A percentile compares a stretch with the other conserved stretches of the same genome.
Evolutionary conservation across 2,888 invertebrate genomes (phyloP).

Genomic region (Corbicula japonica): DNA sequence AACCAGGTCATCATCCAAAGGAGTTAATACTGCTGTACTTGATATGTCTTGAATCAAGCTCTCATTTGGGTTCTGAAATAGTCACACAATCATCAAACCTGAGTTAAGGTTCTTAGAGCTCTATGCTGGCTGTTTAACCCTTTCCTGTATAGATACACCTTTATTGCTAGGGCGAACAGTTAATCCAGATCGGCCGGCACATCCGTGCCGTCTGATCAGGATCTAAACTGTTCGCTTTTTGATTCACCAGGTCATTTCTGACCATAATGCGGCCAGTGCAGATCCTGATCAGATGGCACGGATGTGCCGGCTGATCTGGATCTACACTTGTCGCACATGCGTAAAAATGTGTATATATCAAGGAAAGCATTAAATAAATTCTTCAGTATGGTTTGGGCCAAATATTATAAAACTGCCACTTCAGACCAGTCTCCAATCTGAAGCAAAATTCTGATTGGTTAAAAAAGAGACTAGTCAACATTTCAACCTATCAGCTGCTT

Average conservation of each 20-base stretch:
- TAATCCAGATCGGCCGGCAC: not conserved
- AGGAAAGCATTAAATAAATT: too few species aligned
- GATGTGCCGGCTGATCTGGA: too few species aligned
- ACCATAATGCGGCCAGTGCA: not conserved
- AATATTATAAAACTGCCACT: too few species aligned
- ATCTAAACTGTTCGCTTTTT: not conserved
- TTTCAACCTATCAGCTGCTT: too few species aligned
- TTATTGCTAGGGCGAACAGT: not conserved
- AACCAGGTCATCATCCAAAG: slow-evolving; percentile 79
- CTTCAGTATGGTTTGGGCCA: too few species aligned
- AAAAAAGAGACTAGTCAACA: too few species aligned
- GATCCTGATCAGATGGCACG: too few species aligned
- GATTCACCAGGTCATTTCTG: not conserved
- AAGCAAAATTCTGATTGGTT: too few species aligned
- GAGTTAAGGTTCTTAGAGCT: not conserved
- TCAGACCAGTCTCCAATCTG: too few species aligned
- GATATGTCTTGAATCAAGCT: slow-evolving; percentile 81
- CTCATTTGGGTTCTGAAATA: slow-evolving; percentile 72
- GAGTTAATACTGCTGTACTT: slow-evolving; percentile 82
- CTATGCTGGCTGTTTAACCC: not conserved
- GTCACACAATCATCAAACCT: not conserved
- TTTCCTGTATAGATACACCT: not conserved
- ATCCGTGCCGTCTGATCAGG: not conserved
- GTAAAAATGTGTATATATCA: too few species aligned
- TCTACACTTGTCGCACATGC: too few species aligned